A percentile compares a stretch with the other conserved stretches of the same genome.
These are phyloP conservation scores for Coelinius sp. DNA, from an alignment of 2,888 invertebrate genomes.

Conservation along the genomic window DNA sequence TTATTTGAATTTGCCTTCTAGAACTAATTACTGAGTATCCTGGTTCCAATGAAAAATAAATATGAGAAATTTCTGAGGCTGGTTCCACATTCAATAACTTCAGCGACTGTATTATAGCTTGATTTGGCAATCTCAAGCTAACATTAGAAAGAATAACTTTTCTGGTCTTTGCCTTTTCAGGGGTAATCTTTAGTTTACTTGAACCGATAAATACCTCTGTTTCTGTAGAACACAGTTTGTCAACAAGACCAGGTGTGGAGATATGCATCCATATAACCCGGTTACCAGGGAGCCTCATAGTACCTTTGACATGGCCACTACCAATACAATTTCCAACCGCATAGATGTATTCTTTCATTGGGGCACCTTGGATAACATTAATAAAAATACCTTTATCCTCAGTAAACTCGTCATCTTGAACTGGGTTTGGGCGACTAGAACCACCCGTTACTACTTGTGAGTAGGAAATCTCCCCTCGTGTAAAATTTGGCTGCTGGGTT, in stretches of 20 bases:
- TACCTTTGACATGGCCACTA: constrained; percentile 30
- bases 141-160: background rate
- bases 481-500: no score
- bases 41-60: background rate
- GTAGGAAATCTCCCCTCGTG: no score
- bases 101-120: background rate
- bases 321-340: background rate
- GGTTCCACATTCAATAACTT: background rate
- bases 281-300: constrained; percentile 36
- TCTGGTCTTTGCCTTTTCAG: background rate
- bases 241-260: background rate
- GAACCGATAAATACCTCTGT: background rate
- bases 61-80: background rate
- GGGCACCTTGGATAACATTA: background rate
- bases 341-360: background rate
- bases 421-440: no score
- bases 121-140: background rate
- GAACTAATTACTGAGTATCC: background rate
- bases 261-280: constrained; percentile 32
- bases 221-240: background rate
- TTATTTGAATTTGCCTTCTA: background rate
- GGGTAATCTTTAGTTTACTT: background rate
- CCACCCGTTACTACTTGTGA: no score
- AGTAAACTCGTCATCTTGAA: background rate
- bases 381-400: background rate